Conservation (phyloP, 2,797 vertebrate species). For the Monodelphis domestica region DNA sequence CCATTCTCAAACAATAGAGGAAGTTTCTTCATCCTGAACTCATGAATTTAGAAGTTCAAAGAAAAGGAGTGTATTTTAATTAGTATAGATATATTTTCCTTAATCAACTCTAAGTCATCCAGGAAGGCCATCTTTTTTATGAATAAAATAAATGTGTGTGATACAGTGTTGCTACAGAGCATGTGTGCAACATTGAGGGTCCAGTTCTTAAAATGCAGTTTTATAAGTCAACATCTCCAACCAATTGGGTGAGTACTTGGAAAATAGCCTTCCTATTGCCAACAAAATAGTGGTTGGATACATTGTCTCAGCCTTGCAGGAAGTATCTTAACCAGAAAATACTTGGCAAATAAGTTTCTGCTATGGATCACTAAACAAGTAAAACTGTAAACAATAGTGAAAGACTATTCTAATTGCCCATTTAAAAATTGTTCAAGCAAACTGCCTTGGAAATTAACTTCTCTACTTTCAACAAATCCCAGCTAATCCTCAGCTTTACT, state of each 20-base stretch:
- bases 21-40: neutral
- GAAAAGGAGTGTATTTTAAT: neutral
- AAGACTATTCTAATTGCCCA: neutral
- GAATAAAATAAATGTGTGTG: neutral
- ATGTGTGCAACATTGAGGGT: rapidly evolving
- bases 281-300: neutral
- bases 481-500: neutral
- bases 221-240: rapidly evolving
- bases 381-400: rapidly evolving
- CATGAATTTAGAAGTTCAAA: neutral
- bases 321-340: rapidly evolving
- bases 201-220: rapidly evolving
- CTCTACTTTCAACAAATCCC: neutral
- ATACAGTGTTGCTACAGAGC: neutral
- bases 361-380: too few species aligned
- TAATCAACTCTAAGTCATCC: too few species aligned
- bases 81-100: neutral
- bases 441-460: neutral
- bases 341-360: neutral
- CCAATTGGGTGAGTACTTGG: neutral
- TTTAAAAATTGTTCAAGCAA: neutral
- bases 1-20: too few species aligned
- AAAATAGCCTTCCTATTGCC: neutral
- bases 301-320: neutral
- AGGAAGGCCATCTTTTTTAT: neutral